Conservation (phyloP, 2,888 invertebrate species). For the Willowsia nigromaculata region DNA sequence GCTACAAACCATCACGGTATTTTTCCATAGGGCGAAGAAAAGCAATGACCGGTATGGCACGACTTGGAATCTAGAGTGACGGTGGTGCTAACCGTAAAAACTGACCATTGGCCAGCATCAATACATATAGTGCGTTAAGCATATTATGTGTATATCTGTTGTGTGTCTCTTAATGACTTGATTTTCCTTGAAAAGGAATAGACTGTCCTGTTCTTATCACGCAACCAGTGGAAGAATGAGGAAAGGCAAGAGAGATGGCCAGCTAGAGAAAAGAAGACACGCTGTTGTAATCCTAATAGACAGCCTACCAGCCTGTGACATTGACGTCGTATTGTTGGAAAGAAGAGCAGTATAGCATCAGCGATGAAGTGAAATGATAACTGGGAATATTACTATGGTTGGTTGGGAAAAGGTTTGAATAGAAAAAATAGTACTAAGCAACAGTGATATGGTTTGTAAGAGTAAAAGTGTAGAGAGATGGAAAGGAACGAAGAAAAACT, state of each 20-base stretch:
- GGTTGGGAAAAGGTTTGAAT: too few species aligned
- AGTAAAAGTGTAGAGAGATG: background rate
- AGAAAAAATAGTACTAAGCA: too few species aligned
- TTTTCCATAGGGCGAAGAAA: background rate
- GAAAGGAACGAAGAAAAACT: background rate
- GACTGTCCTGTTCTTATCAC: background rate
- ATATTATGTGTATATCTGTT: too few species aligned
- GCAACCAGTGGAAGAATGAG: background rate
- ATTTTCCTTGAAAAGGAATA: background rate
- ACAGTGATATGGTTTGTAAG: background rate
- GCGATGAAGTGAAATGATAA: background rate
- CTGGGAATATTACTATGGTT: too few species aligned
- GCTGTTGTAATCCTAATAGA: background rate
- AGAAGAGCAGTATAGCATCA: too few species aligned
- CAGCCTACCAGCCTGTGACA: background rate
- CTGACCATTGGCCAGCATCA: background rate
- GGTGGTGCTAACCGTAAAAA: background rate
- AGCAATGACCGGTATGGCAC: background rate
- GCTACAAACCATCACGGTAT: background rate
- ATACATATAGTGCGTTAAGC: too few species aligned
- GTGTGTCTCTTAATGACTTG: background rate
- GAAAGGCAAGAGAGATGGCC: background rate
- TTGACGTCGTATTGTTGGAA: background rate
- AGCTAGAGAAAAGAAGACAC: background rate
- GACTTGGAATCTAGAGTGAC: background rate